A percentile compares a stretch with the other conserved stretches of the same genome.
Conservation (phyloP, 2,113 vertebrate species). For the Megaleporinus macrocephalus region DNA sequence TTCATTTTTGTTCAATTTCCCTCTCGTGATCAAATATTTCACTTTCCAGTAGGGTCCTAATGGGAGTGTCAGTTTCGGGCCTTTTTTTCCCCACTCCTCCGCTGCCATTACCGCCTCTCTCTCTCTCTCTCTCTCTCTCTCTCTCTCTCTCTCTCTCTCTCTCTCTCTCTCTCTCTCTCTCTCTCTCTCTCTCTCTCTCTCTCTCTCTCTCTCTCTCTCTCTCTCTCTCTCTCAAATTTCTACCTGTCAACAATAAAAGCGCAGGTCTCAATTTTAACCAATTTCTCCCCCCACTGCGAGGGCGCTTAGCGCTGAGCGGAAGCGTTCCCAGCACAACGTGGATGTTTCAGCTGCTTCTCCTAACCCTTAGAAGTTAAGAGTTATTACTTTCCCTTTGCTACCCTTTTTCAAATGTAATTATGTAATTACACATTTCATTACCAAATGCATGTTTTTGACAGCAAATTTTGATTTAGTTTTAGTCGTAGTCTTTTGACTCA, state of each 20-base stretch:
- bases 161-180: no score
- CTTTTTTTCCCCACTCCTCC: slow-evolving; percentile 67
- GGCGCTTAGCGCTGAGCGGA: slow-evolving; percentile 22
- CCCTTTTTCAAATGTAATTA: neutral
- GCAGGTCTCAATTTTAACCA: slow-evolving; percentile 51
- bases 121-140: no score
- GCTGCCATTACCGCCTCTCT: slow-evolving; percentile 75
- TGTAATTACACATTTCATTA: neutral
- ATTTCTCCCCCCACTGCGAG: slow-evolving; percentile 32
- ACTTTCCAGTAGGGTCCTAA: slow-evolving; percentile 83
- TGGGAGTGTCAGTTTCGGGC: slow-evolving; percentile 83
- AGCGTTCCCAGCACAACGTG: slow-evolving; percentile 31
- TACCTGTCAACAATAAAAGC: slow-evolving; percentile 63
- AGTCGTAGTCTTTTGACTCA: no score
- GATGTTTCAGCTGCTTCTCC: slow-evolving; percentile 20
- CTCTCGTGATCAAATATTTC: slow-evolving; percentile 84
- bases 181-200: no score
- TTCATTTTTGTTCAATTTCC: slow-evolving; percentile 85
- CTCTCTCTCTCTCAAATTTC: slow-evolving; percentile 73
- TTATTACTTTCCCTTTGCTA: neutral
- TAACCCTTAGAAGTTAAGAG: neutral
- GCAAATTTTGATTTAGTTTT: no score
- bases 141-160: no score
- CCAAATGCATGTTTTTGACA: no score
- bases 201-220: no score